These are phyloP conservation scores for Ahaetulla prasina DNA, from an alignment of 2,113 vertebrate species.

Conservation along the genomic window DNA sequence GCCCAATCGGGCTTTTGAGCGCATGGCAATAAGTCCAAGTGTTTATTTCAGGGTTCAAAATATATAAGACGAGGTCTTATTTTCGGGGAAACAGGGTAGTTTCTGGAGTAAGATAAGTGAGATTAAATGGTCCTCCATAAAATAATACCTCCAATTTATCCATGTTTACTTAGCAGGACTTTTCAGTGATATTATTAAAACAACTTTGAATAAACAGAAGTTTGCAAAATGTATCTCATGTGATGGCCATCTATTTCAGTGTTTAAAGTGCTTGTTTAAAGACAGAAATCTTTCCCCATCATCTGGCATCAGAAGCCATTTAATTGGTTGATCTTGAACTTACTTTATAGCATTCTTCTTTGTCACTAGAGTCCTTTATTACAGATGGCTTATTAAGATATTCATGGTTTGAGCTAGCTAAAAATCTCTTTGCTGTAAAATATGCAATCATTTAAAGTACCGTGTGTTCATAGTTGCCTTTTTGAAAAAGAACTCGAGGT, in stretches of 20 bases:
- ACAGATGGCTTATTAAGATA: not conserved
- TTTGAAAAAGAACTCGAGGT: not conserved
- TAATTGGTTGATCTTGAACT: not conserved
- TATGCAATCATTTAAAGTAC: not conserved
- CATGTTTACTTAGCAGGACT: not conserved
- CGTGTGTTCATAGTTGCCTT: not conserved
- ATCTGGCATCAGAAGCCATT: not conserved
- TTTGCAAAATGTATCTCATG: not conserved
- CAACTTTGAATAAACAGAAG: not conserved
- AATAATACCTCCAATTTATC: not conserved
- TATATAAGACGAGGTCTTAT: too few relatives aligned
- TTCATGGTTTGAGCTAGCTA: not conserved
- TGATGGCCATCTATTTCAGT: not conserved
- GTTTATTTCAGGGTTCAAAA: too few relatives aligned
- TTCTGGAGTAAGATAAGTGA: not conserved
- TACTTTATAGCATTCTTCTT: not conserved
- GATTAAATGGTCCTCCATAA: not conserved
- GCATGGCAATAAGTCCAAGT: too few relatives aligned
- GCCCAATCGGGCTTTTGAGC: too few relatives aligned
- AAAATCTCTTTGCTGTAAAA: not conserved
- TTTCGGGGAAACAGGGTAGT: not conserved
- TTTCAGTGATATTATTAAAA: not conserved
- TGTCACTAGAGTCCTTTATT: not conserved
- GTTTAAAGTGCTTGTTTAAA: not conserved
- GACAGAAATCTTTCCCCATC: not conserved